Base-by-base conservation (phyloP, 2,113 vertebrate species). In the Cepphus grylle region DNA sequence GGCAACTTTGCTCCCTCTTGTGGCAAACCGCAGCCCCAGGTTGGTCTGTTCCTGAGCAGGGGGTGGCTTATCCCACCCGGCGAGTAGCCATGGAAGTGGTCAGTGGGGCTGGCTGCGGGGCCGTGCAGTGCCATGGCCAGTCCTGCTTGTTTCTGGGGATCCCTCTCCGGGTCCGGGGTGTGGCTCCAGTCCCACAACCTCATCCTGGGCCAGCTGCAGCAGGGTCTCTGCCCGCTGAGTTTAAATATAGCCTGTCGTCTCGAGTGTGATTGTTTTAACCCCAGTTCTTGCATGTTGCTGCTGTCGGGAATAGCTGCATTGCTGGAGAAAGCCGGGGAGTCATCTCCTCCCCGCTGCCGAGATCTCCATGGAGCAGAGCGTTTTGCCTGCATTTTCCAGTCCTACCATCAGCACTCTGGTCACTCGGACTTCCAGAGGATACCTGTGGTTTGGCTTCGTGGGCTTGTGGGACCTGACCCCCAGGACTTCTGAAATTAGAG, bases 1-100 rank as follows among this genome's bases (percentile, higher is more conserved):
- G 11, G 66, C 73, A 18, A 0, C 47, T 92, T 83, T 94, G 90
- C 96, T 96, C 95, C 93, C 95, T 93, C 95, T 95, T 34, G 84
- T 76, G 96, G 94, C 90, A 82, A 82, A 67, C 22, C 4, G 14
- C 19, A 50, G 32, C 76, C 70, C 58, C 42, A 32, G 49, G 49
- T 42, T 1, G 78, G 8, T 45, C 77, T 15, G 49, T 6, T 50
- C 58, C 70, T 4, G 38, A 5, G 65, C 65, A 3, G 22, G 38
- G 69, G 81, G 8, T 30, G 73, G 34, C 27, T 78, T 3, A 26
- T 84, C 85, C 65, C 90, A 17, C 71, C 38, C 9, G 2, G 6
- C 11, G 34, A 4, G 50, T 12, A 74, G 14, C 63, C 2, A 2
- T n/a, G 23, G 58, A 11, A 30, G 40, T 9, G 85, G 36, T 19